Conservation (phyloP, 2,113 vertebrate genomes). For the Heptranchias perlo region DNA sequence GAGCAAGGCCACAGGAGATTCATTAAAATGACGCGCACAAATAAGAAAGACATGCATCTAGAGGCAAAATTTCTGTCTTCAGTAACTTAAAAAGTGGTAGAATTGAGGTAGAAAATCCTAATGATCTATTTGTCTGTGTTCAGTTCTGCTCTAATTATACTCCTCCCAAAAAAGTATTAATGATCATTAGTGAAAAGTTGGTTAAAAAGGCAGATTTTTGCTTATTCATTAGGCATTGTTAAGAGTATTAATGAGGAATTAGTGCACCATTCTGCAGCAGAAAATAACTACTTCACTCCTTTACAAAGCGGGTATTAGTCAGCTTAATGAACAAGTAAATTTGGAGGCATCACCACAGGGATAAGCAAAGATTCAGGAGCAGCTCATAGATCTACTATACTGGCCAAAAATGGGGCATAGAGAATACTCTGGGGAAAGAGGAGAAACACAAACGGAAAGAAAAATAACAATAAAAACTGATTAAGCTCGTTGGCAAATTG, state of each 20-base stretch:
- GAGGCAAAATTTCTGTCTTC: not conserved
- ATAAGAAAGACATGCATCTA: not conserved
- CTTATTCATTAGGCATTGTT: not conserved
- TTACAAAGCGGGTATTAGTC: not conserved
- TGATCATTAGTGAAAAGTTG: not conserved
- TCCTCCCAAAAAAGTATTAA: not conserved
- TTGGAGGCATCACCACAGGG: not conserved
- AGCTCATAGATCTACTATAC: not conserved
- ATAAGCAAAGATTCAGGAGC: not conserved
- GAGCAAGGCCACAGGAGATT: not conserved
- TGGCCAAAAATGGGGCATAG: not conserved
- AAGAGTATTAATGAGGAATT: not conserved
- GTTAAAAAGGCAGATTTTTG: not conserved
- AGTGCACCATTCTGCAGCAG: not conserved
- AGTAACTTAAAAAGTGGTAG: not conserved
- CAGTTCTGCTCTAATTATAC: not conserved
- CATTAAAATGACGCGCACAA: not conserved
- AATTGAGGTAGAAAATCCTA: not conserved
- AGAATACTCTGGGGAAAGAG: not conserved
- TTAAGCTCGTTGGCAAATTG: not conserved
- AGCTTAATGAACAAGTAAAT: slow-evolving; percentile 2
- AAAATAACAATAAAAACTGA: not conserved
- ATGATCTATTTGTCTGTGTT: not conserved
- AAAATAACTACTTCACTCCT: not conserved
- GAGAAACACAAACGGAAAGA: not conserved